Percentiles rank a stretch among this genome's conserved stretches.
Evolutionary conservation across 2,888 invertebrate species (phyloP).

Genomic region (Dryobota labecula): DNA sequence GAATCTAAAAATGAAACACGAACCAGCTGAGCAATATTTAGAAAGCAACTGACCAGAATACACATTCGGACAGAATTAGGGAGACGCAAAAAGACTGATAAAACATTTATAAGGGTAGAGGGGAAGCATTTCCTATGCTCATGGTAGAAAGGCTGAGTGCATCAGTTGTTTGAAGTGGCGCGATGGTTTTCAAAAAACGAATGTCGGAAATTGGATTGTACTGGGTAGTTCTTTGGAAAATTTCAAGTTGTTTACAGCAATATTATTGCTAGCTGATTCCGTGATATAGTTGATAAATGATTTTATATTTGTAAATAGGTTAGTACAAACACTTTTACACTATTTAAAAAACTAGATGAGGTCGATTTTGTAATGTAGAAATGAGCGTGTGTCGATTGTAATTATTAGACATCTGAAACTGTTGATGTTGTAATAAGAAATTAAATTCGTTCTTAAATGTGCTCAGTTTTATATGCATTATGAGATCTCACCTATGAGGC

Average conservation of each 20-base stretch:
- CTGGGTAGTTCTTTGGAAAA: slow-evolving; percentile 10
- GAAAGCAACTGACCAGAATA: slow-evolving; percentile 45
- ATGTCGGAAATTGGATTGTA: slow-evolving; percentile 42
- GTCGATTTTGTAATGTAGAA: background rate
- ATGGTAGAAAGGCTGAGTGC: slow-evolving; percentile 41
- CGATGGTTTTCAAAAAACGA: slow-evolving; percentile 58
- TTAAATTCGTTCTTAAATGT: background rate
- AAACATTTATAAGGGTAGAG: slow-evolving; percentile 48
- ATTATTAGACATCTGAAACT: background rate
- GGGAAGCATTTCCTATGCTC: slow-evolving; percentile 40
- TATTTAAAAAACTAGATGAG: too few relatives aligned
- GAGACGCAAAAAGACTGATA: slow-evolving; percentile 46
- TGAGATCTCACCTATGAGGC: background rate
- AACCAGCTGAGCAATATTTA: slow-evolving; percentile 33
- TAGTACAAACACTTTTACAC: too few relatives aligned
- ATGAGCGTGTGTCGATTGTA: background rate
- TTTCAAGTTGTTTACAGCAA: background rate
- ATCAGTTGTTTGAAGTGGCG: slow-evolving; percentile 57
- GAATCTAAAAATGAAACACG: slow-evolving; percentile 28
- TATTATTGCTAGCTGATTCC: background rate
- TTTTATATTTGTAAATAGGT: too few relatives aligned
- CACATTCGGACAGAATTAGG: slow-evolving; percentile 38
- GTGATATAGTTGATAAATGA: background rate
- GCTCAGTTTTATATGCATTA: background rate
- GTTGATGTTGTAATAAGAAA: background rate